Evolutionary conservation across 2,797 vertebrate genomes (phyloP).

Genomic region (Aselliscus stoliczkanus): DNA sequence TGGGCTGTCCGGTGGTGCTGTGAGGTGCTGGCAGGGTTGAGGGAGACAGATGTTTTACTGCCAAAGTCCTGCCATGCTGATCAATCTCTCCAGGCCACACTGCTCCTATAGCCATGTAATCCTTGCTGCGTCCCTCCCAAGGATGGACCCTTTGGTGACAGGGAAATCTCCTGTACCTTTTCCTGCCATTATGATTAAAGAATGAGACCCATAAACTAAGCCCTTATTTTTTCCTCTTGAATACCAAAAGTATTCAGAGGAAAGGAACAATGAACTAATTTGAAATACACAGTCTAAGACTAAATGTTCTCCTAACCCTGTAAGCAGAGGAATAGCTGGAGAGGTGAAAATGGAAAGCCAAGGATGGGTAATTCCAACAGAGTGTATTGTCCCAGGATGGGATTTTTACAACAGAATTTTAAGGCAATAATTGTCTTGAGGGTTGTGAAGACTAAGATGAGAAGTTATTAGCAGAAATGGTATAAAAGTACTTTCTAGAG

Average conservation of each 20-base stretch:
- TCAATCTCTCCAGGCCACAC: not conserved
- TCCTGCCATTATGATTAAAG: not conserved
- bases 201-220: not conserved
- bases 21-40: not conserved
- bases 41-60: accelerated
- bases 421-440: not conserved
- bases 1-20: not conserved
- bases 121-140: not conserved
- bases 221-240: not conserved
- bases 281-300: not conserved
- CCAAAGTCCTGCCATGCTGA: not conserved
- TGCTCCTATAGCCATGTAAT: not conserved
- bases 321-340: not conserved
- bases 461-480: not conserved
- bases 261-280: not conserved
- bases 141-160: accelerated
- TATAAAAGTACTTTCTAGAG: not conserved
- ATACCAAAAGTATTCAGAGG: not conserved
- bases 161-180: not conserved
- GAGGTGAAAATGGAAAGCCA: not conserved
- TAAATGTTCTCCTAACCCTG: not conserved
- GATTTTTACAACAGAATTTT: not conserved
- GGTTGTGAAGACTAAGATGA: not conserved
- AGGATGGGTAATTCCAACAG: not conserved
- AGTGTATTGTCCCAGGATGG: not conserved